Evolutionary conservation across 1,140 invertebrate species (phyloP).

Genomic region (Cydia fagiglandana): DNA sequence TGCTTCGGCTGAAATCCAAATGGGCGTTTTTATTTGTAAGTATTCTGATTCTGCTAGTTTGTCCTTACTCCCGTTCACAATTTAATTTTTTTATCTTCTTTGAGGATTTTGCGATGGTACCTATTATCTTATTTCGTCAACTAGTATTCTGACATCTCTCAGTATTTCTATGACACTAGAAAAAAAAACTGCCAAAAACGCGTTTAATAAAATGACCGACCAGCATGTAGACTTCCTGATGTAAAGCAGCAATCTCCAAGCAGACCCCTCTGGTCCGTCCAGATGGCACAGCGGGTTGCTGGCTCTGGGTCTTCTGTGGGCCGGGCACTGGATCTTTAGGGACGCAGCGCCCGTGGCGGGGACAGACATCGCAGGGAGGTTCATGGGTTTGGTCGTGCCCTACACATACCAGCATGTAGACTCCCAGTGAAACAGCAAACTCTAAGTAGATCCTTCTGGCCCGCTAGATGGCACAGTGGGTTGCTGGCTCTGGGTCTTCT

Average conservation of each 20-base stretch:
- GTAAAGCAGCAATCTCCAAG: slow-evolving; percentile 81
- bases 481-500: slow-evolving; percentile 67
- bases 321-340: slow-evolving; percentile 82
- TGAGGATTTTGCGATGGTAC: not conserved
- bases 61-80: too few relatives aligned
- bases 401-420: slow-evolving; percentile 81
- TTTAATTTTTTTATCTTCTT: not conserved
- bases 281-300: slow-evolving; percentile 77
- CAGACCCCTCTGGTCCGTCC: slow-evolving; percentile 51
- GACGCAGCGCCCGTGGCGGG: slow-evolving; percentile 74
- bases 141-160: too few relatives aligned
- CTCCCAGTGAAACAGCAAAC: slow-evolving; percentile 81
- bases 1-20: slow-evolving; percentile 45
- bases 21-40: too few relatives aligned
- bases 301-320: slow-evolving; percentile 74
- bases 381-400: slow-evolving; percentile 46
- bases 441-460: slow-evolving; percentile 64
- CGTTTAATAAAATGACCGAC: too few relatives aligned
- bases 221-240: slow-evolving; percentile 80
- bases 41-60: too few relatives aligned
- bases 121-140: too few relatives aligned
- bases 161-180: too few relatives aligned
- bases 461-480: slow-evolving; percentile 74
- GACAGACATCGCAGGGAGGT: slow-evolving; percentile 63
- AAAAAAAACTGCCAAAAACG: slow-evolving; percentile 45